Percentiles rank a stretch among this genome's conserved stretches.
phyloP scores from a whole-genome alignment of 2,113 vertebrate species.

The Stigmatopora nigra region DNA sequence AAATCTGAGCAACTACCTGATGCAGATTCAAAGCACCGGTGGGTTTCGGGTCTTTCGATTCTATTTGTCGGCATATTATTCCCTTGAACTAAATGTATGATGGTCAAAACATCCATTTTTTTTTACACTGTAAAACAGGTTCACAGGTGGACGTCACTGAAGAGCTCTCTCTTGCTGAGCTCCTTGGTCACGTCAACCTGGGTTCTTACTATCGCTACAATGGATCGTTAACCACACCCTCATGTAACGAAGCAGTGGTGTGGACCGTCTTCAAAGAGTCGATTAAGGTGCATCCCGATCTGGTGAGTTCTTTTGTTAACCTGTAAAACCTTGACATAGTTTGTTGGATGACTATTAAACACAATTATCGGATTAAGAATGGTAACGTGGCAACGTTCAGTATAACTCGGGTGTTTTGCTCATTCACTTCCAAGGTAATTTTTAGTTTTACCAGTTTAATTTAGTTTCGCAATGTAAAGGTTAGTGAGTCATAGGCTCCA shows the following conservation, averaged over 20 bases:
- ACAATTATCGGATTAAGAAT: neutral
- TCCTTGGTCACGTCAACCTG: conserved; percentile 47
- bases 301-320: conserved; percentile 48
- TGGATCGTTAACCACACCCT: conserved; percentile 69
- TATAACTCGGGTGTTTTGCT: neutral
- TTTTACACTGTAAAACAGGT: conserved; percentile 18
- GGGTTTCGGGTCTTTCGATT: neutral
- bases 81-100: neutral
- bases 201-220: conserved; percentile 57
- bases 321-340: neutral
- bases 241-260: conserved; percentile 60
- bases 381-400: neutral
- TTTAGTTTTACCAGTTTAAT: no score
- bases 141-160: conserved; percentile 8
- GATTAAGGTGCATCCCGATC: conserved; percentile 38
- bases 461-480: no score
- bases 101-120: neutral
- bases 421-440: neutral
- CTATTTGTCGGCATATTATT: no score
- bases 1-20: conserved; percentile 35
- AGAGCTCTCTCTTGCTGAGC: conserved; percentile 48
- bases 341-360: neutral
- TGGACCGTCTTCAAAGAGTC: conserved; percentile 67
- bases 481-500: neutral
- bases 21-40: conserved; percentile 24